phyloP scores from a whole-genome alignment of 1,140 invertebrate species.

The Maconellicoccus hirsutus region DNA sequence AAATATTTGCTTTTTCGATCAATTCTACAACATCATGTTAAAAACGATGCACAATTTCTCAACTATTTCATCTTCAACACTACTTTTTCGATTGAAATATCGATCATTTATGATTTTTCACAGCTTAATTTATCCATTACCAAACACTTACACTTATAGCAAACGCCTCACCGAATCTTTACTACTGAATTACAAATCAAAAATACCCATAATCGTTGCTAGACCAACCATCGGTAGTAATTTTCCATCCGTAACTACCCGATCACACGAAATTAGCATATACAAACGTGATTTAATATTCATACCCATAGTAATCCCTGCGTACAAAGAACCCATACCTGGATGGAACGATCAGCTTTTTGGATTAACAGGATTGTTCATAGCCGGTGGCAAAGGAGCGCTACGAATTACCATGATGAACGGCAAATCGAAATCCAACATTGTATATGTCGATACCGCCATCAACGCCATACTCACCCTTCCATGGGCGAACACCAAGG shows the following conservation, averaged over 20 bases:
- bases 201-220: slow-evolving; percentile 27
- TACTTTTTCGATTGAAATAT: no score
- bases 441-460: slow-evolving; percentile 75
- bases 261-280: no score
- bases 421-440: slow-evolving; percentile 58
- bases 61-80: no score
- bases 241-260: background rate
- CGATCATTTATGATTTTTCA: no score
- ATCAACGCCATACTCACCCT: slow-evolving; percentile 47
- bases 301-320: slow-evolving; percentile 43
- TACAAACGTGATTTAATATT: no score
- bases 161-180: slow-evolving; percentile 54
- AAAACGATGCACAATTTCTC: no score
- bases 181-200: slow-evolving; percentile 40
- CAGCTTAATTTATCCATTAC: slow-evolving; percentile 40
- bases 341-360: slow-evolving; percentile 93
- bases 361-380: slow-evolving; percentile 63
- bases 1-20: no score
- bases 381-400: slow-evolving; percentile 72
- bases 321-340: slow-evolving; percentile 48
- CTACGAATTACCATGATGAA: slow-evolving; percentile 72
- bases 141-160: slow-evolving; percentile 58
- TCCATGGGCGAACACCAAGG: slow-evolving; percentile 18
- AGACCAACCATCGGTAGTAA: slow-evolving; percentile 4
- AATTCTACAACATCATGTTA: no score